phyloP scores from a whole-genome alignment of 2,113 vertebrate species.

The Microtus oregoni region DNA sequence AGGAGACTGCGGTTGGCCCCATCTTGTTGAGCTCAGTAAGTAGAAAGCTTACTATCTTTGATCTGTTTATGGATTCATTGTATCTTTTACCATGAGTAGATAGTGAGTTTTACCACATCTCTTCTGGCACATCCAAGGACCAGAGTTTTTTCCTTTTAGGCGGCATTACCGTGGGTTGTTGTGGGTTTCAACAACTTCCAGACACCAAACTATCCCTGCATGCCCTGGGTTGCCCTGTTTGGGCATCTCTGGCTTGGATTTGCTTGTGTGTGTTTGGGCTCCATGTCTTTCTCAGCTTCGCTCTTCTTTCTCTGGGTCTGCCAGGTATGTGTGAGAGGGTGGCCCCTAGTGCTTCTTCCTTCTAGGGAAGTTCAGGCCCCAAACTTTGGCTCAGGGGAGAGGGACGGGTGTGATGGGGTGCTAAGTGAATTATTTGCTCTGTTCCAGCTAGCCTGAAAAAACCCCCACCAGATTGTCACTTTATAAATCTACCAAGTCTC shows the following conservation, averaged over 20 bases:
- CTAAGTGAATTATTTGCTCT: not conserved
- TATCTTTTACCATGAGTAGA: not conserved
- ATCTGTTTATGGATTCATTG: not conserved
- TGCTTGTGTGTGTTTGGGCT: rapidly evolving
- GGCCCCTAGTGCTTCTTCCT: not conserved
- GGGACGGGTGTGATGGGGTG: not conserved
- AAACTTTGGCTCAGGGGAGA: not conserved
- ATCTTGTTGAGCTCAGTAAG: not conserved
- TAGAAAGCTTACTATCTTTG: not conserved
- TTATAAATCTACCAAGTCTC: not conserved
- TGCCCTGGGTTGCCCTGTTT: not conserved
- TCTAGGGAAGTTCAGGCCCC: not conserved
- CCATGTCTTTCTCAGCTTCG: not conserved
- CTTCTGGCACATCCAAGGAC: not conserved
- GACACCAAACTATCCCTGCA: too few species aligned
- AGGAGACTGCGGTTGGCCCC: rapidly evolving
- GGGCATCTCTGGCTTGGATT: not conserved
- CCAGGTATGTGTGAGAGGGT: too few species aligned
- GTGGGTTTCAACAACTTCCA: not conserved
- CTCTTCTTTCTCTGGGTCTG: not conserved
- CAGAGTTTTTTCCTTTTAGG: not conserved
- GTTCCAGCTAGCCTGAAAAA: not conserved
- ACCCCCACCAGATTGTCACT: not conserved
- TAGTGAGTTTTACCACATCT: not conserved
- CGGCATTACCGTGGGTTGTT: not conserved